Evolutionary conservation across 1,140 invertebrate species (phyloP).

Genomic region (Diachasma alloeum): DNA sequence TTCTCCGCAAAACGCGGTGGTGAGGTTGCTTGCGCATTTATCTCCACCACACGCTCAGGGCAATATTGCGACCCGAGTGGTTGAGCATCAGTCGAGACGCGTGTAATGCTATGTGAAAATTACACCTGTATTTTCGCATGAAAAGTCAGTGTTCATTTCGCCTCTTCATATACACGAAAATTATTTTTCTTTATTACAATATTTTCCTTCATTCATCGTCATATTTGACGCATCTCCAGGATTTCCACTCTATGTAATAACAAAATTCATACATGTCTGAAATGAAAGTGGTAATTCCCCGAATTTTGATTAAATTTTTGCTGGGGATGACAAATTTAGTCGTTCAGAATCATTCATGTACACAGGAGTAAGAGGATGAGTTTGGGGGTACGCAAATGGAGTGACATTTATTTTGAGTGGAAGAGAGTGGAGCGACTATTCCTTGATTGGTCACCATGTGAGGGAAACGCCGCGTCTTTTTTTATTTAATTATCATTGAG

Average conservation of each 20-base stretch:
- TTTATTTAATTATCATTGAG: too few relatives aligned
- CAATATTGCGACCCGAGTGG: background rate
- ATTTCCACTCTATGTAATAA: too few relatives aligned
- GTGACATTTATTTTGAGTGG: too few relatives aligned
- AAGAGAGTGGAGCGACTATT: too few relatives aligned
- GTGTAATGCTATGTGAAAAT: background rate
- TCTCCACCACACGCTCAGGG: background rate
- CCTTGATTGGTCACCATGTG: too few relatives aligned
- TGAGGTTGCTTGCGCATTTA: background rate
- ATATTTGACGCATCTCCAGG: background rate
- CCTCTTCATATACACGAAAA: background rate
- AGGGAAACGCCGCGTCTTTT: too few relatives aligned
- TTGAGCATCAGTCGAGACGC: background rate
- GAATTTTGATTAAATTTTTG: background rate
- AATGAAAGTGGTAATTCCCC: too few relatives aligned
- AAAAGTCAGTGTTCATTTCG: background rate
- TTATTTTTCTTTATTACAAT: background rate
- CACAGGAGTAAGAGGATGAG: background rate
- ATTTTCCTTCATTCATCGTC: background rate
- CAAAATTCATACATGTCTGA: too few relatives aligned
- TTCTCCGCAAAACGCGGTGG: background rate
- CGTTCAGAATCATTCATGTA: background rate
- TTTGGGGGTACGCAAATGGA: too few relatives aligned
- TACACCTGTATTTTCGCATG: background rate
- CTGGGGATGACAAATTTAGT: background rate